Conservation (phyloP, 2,797 vertebrate genomes). For the Emys orbicularis region DNA sequence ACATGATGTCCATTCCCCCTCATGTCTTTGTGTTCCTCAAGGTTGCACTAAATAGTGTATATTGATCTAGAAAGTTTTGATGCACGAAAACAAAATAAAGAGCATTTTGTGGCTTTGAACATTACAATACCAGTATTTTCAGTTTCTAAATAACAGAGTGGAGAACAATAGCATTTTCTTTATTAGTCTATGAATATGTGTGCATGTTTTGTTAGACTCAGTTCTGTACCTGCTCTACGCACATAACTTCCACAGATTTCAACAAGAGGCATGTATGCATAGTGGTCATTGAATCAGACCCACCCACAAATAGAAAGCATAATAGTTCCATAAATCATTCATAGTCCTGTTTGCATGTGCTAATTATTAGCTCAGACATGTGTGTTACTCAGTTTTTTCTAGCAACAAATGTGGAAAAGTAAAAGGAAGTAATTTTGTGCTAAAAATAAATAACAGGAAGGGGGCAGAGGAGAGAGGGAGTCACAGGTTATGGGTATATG, state of each 20-base stretch:
- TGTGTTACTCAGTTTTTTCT: background rate
- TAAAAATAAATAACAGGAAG: slow-evolving; percentile 9
- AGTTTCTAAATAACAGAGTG: background rate
- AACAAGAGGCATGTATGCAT: background rate
- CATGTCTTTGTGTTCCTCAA: background rate
- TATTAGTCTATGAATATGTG: background rate
- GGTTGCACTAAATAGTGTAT: background rate
- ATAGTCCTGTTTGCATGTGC: background rate
- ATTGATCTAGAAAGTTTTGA: background rate
- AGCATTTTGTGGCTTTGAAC: background rate
- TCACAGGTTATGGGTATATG: background rate
- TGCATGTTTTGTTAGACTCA: background rate
- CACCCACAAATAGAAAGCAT: background rate
- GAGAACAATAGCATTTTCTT: background rate
- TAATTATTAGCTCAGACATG: background rate
- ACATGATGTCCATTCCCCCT: background rate
- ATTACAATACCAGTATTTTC: background rate
- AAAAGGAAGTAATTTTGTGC: background rate
- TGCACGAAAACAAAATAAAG: background rate
- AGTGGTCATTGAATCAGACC: background rate
- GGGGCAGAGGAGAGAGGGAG: background rate
- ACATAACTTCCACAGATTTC: background rate
- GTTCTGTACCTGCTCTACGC: background rate
- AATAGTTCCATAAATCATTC: background rate
- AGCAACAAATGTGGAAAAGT: background rate